A percentile compares a stretch with the other conserved stretches of the same genome.
Evolutionary conservation across 2,113 vertebrate species (phyloP).

Genomic region (Xenus cinereus): DNA sequence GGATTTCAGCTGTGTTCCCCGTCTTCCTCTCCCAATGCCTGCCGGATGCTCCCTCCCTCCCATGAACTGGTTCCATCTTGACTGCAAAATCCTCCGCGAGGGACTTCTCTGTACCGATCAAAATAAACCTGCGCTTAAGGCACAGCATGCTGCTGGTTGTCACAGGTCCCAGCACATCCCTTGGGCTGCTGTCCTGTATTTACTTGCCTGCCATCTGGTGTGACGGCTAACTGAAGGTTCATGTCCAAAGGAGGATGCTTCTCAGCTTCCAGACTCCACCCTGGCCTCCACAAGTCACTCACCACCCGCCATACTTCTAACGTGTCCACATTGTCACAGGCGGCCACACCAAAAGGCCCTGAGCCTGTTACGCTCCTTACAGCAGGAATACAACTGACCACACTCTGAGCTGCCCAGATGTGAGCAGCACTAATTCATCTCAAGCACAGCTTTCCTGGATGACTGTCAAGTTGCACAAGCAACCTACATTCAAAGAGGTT

Average conservation of each 20-base stretch:
- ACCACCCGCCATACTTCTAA: neutral
- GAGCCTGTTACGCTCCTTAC: neutral
- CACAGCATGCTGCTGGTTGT: rapidly evolving
- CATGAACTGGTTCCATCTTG: neutral
- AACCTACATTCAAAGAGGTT: neutral
- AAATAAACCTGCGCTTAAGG: neutral
- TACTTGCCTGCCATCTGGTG: neutral
- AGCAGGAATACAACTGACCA: neutral
- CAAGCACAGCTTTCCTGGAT: neutral
- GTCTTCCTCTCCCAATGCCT: neutral
- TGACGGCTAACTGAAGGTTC: neutral
- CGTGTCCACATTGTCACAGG: neutral
- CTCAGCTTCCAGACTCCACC: neutral
- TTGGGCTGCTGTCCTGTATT: neutral
- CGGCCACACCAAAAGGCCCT: neutral
- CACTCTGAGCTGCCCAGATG: neutral
- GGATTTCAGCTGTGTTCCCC: neutral
- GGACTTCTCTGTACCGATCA: neutral
- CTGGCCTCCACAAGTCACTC: neutral
- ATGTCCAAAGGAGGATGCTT: neutral
- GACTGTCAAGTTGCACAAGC: neutral
- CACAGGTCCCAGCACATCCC: neutral
- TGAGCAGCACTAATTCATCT: neutral
- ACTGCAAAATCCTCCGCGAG: neutral
- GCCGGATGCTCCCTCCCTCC: neutral